Evolutionary conservation across 2,888 invertebrate genomes (phyloP).

Genomic region (Tipula confusa): DNA sequence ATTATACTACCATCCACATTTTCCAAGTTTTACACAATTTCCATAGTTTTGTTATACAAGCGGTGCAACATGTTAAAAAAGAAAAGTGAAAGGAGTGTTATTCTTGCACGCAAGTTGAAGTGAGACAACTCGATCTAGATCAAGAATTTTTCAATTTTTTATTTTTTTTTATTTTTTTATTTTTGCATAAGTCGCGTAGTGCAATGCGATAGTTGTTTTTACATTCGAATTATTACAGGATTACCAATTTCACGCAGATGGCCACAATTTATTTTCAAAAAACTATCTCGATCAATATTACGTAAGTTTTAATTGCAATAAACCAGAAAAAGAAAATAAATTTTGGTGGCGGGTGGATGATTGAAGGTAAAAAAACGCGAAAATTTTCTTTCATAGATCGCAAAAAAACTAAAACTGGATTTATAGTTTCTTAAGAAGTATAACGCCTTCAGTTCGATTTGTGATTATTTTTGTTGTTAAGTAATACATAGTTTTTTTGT

Average conservation of each 20-base stretch:
- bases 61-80: background rate
- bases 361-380: background rate
- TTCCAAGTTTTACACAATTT: background rate
- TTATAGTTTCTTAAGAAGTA: background rate
- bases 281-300: background rate
- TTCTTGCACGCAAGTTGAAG: background rate
- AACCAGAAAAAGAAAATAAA: no score
- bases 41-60: background rate
- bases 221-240: background rate
- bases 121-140: conserved; percentile 30
- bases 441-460: background rate
- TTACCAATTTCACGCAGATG: conserved; percentile 28
- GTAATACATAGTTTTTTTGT: background rate
- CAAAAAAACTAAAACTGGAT: background rate
- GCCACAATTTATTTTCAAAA: background rate
- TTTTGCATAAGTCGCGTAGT: background rate
- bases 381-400: background rate
- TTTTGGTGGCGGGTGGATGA: conserved; percentile 29
- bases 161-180: background rate
- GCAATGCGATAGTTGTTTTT: conserved; percentile 28
- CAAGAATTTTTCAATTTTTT: conserved; percentile 30
- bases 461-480: background rate
- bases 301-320: background rate
- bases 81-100: conserved; percentile 29
- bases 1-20: background rate